Conservation (phyloP, 2,888 invertebrate species). For the Thymelicus sylvestris region DNA sequence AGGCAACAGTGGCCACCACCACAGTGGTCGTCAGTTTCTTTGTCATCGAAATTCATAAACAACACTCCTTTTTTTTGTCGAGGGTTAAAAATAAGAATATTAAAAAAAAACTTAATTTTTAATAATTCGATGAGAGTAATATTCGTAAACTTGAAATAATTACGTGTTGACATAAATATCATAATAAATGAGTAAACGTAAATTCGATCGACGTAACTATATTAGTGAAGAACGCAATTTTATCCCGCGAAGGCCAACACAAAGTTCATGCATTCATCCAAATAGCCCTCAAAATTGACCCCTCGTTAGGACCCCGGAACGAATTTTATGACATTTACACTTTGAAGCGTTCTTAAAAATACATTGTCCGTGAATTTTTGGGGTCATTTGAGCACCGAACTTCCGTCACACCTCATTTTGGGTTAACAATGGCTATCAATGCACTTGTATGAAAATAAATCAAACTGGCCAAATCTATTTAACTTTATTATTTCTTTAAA, state of each 20-base stretch:
- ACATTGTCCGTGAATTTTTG: conserved; percentile 75
- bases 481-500: neutral
- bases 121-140: too few relatives aligned
- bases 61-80: too few relatives aligned
- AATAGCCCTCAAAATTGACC: conserved; percentile 65
- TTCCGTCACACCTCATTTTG: conserved; percentile 72
- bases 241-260: neutral
- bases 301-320: conserved; percentile 68
- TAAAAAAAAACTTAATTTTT: too few relatives aligned
- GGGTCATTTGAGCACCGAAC: conserved; percentile 72
- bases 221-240: neutral
- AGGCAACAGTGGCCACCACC: too few relatives aligned
- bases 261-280: conserved; percentile 1
- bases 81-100: too few relatives aligned
- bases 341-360: conserved; percentile 76
- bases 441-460: conserved; percentile 22
- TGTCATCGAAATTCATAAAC: too few relatives aligned
- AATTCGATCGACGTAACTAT: too few relatives aligned
- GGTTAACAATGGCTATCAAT: conserved; percentile 52
- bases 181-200: too few relatives aligned
- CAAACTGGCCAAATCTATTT: neutral
- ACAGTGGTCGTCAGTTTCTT: too few relatives aligned
- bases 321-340: conserved; percentile 77
- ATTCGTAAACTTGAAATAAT: too few relatives aligned
- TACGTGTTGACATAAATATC: too few relatives aligned